Conservation (phyloP, 2,113 vertebrate species). For the Apteryx owenii region DNA sequence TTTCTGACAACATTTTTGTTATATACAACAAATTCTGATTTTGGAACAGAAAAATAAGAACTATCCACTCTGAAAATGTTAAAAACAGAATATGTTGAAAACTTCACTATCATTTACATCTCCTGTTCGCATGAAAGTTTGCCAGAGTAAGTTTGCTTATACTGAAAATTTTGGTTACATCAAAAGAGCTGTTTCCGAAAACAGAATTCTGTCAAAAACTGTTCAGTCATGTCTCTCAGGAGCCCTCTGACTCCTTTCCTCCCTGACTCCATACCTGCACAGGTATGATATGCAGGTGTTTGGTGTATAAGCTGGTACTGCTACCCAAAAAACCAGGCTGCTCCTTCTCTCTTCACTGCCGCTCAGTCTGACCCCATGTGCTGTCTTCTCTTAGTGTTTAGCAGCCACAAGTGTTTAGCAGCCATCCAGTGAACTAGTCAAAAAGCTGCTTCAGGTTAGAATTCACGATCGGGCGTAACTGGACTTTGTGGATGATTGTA, state of each 20-base stretch:
- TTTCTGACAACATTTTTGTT: background rate
- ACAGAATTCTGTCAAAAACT: background rate
- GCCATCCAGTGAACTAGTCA: background rate
- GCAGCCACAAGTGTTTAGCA: background rate
- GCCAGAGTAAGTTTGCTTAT: background rate
- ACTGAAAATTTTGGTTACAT: background rate
- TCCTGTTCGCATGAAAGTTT: background rate
- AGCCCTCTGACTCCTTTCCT: background rate
- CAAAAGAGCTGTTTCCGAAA: background rate
- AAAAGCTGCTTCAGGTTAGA: background rate
- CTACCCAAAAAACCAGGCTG: background rate
- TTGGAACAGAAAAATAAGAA: background rate
- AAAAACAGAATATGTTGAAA: background rate
- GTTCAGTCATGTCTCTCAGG: background rate
- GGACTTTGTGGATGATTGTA: background rate
- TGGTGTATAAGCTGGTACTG: background rate
- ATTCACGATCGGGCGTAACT: background rate
- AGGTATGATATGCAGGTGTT: background rate
- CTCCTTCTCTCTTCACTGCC: background rate
- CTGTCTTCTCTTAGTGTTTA: background rate
- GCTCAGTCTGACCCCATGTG: background rate
- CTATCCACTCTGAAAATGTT: background rate
- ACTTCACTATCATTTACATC: background rate
- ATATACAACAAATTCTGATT: background rate
- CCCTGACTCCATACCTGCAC: background rate